Conservation (phyloP, 2,888 invertebrate species). For the Mythimna albipuncta region DNA sequence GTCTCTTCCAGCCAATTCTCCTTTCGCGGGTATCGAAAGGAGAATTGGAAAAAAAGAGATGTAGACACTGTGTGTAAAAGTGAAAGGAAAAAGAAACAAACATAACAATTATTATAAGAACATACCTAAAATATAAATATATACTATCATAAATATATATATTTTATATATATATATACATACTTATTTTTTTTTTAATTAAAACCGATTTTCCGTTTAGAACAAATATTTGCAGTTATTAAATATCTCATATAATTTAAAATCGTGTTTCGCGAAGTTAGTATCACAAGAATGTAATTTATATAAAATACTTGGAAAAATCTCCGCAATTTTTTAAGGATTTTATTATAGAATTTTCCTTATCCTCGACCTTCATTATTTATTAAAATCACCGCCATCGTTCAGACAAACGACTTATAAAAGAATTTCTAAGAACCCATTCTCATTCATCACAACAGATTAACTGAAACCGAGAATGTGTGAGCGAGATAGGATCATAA, state of each 20-base stretch:
- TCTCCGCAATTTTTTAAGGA: not conserved
- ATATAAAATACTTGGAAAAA: not conserved
- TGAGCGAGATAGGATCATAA: not conserved
- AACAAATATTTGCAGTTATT: not conserved
- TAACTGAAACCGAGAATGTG: slow-evolving; percentile 30
- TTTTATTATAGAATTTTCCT: slow-evolving; percentile 6
- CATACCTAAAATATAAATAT: too few relatives aligned
- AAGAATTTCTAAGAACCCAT: slow-evolving; percentile 22
- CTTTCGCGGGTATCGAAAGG: too few relatives aligned
- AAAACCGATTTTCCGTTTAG: too few relatives aligned
- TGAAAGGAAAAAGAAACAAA: too few relatives aligned
- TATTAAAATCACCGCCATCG: slow-evolving; percentile 11
- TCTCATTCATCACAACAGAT: slow-evolving; percentile 39
- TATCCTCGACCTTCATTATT: slow-evolving; percentile 6
- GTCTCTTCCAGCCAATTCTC: too few relatives aligned
- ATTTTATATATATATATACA: too few relatives aligned
- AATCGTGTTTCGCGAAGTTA: not conserved
- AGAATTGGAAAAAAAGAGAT: too few relatives aligned
- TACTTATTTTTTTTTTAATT: too few relatives aligned
- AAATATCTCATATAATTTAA: not conserved
- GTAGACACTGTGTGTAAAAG: too few relatives aligned
- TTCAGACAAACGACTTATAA: slow-evolving; percentile 12
- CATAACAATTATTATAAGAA: too few relatives aligned
- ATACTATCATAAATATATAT: too few relatives aligned
- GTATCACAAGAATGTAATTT: not conserved